phyloP scores from a whole-genome alignment of 2,113 vertebrate species.

The western clawed frog (Xenopus tropicalis) region DNA sequence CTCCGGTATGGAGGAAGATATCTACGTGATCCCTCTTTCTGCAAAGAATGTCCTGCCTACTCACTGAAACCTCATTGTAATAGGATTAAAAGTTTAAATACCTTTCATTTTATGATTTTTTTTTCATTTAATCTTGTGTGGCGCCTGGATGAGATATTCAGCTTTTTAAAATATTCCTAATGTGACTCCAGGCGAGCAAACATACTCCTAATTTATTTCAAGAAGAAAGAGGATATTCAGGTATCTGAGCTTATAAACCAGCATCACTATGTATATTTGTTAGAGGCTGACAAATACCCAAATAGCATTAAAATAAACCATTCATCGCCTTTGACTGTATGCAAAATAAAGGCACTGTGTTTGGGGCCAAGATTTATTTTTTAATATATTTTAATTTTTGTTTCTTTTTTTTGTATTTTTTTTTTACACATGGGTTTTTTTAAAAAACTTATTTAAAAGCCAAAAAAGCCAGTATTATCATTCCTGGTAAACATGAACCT shows the following conservation, averaged over 20 bases:
- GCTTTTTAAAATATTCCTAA: slow-evolving; percentile 85
- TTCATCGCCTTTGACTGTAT: slow-evolving; percentile 79
- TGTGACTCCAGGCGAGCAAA: slow-evolving; percentile 79
- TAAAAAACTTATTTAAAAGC: slow-evolving; percentile 47
- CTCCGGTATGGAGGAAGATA: slow-evolving; percentile 68
- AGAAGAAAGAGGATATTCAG: slow-evolving; percentile 78
- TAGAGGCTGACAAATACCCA: slow-evolving; percentile 76
- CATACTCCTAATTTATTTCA: slow-evolving; percentile 75
- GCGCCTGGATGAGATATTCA: slow-evolving; percentile 84
- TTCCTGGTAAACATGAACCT: slow-evolving; percentile 74
- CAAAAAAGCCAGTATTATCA: slow-evolving; percentile 69
- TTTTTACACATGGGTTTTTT: background rate
- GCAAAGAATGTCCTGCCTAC: slow-evolving; percentile 78
- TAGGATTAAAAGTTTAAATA: slow-evolving; percentile 90
- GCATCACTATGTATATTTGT: slow-evolving; percentile 70
- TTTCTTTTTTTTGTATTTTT: too few relatives aligned
- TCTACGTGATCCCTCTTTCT: slow-evolving; percentile 70
- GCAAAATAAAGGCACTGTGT: slow-evolving; percentile 65
- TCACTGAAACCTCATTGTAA: slow-evolving; percentile 87
- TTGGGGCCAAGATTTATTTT: slow-evolving; percentile 75
- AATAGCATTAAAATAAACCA: slow-evolving; percentile 77
- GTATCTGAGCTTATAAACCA: slow-evolving; percentile 73
- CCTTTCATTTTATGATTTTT: slow-evolving; percentile 84
- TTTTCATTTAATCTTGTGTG: slow-evolving; percentile 84
- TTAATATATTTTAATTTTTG: slow-evolving; percentile 60